Base-by-base conservation (phyloP, 2,888 invertebrate species). In the Thymelicus lineola region DNA sequence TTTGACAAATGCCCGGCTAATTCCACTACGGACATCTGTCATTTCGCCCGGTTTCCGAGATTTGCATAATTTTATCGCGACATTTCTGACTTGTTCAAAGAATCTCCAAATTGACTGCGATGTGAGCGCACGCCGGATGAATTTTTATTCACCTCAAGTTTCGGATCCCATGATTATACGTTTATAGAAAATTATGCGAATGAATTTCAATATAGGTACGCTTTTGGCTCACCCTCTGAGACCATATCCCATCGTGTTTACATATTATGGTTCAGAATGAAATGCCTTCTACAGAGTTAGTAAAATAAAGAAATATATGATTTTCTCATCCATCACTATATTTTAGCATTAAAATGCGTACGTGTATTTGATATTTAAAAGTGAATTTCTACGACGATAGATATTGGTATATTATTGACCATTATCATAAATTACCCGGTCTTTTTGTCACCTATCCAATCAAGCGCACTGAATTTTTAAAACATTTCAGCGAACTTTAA, bases 1-100 rank as follows among this genome's bases (percentile, higher is more conserved):
- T 74, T 73, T 74, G 73, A 75, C 75, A 75, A 77, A 76, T 76
- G 72, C 65, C 65, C 71, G 66, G 69, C 60, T 73, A 72, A 70
- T 65, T 70, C 63, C 50, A 48, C 66, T 12, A 57, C 53, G 71
- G 70, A 70, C 66, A 60, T 65, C 70, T 70, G 70, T 70, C 70
- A 70, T 66, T 66, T 70, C 48, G 57, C 61, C 58, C 53, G 64
- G 64, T 70, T 59, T 65, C 60, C 42, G 53, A 65, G 70, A 70
- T 70, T 70, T 70, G 66, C 70, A 70, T 70, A 70, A 70, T 70
- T 70, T 66, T 70, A 66, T 61, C 70, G 61, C 36, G 66, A 65
- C 70, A 65, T 36, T 53, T 60, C 70, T 53, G 46, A 61, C 60
- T 70, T 70, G 65, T 48, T 61, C 61, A 66, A 70, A 65, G 53